Percentiles rank a stretch among this genome's conserved stretches.
phyloP scores from a whole-genome alignment of 1,140 invertebrate genomes.

The Heliconius melpomene region DNA sequence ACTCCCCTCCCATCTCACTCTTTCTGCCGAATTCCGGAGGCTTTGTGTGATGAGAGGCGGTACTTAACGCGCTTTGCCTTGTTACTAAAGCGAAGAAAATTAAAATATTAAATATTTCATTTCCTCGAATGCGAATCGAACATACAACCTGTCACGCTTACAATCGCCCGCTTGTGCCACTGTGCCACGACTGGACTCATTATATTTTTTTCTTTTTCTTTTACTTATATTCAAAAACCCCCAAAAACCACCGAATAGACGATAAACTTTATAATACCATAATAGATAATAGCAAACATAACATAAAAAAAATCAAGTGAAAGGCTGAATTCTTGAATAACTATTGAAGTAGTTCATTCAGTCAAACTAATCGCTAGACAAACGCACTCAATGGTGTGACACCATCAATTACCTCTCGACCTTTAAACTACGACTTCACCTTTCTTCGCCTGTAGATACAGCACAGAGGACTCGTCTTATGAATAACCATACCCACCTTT shows the following conservation, averaged over 20 bases:
- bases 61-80: too few relatives aligned
- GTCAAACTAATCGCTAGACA: slow-evolving; percentile 39
- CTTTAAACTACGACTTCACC: slow-evolving; percentile 55
- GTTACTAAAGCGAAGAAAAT: too few relatives aligned
- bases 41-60: too few relatives aligned
- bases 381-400: slow-evolving; percentile 41
- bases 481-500: slow-evolving; percentile 63
- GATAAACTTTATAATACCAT: not conserved
- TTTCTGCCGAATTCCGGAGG: too few relatives aligned
- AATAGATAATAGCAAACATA: not conserved
- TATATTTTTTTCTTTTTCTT: too few relatives aligned
- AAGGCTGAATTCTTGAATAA: not conserved
- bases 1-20: too few relatives aligned
- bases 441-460: slow-evolving; percentile 52
- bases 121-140: too few relatives aligned
- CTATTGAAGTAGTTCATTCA: slow-evolving; percentile 32
- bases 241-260: not conserved
- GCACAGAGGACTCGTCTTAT: slow-evolving; percentile 53
- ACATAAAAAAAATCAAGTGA: not conserved
- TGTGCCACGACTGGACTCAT: too few relatives aligned
- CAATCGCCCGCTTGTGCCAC: too few relatives aligned
- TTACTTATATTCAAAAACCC: too few relatives aligned
- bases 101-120: too few relatives aligned
- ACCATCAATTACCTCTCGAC: slow-evolving; percentile 53
- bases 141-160: too few relatives aligned